Percentiles rank a stretch among this genome's conserved stretches.
phyloP scores from a whole-genome alignment of 2,113 vertebrate genomes.

The Fukomys damarensis region DNA sequence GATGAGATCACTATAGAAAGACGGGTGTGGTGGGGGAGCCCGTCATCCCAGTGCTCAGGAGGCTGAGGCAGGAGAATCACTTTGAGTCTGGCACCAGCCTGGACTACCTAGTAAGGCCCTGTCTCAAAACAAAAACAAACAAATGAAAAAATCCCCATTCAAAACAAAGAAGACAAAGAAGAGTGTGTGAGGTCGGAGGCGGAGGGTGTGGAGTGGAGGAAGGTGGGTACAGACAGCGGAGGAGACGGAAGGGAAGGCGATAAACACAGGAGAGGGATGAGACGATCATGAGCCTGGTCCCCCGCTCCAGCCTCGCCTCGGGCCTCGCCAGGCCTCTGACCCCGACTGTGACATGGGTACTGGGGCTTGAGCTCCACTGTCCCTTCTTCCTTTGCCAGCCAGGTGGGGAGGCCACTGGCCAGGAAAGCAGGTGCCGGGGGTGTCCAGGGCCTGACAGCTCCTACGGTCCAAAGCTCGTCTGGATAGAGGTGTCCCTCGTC shows the following conservation, averaged over 20 bases:
- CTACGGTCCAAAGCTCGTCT: fast-evolving
- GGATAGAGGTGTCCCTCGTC: background rate
- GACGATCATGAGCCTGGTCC: background rate
- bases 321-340: background rate
- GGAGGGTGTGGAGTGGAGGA: background rate
- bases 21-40: background rate
- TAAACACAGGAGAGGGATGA: background rate
- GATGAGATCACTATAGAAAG: background rate
- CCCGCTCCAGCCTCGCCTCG: background rate
- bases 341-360: constrained; percentile 9
- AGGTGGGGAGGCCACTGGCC: background rate
- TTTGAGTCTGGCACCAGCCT: background rate
- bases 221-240: fast-evolving
- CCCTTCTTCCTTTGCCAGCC: background rate
- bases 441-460: background rate
- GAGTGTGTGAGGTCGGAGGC: background rate
- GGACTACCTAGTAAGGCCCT: background rate
- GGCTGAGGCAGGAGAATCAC: background rate
- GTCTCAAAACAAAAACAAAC: background rate
- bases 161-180: background rate
- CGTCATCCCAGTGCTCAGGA: background rate
- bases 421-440: background rate
- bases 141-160: no score
- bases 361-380: background rate
- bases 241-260: background rate